Evolutionary conservation across 64 coral and sea anemone genomes (phyloP).

Genomic region (Stichodactyla helianthus): DNA sequence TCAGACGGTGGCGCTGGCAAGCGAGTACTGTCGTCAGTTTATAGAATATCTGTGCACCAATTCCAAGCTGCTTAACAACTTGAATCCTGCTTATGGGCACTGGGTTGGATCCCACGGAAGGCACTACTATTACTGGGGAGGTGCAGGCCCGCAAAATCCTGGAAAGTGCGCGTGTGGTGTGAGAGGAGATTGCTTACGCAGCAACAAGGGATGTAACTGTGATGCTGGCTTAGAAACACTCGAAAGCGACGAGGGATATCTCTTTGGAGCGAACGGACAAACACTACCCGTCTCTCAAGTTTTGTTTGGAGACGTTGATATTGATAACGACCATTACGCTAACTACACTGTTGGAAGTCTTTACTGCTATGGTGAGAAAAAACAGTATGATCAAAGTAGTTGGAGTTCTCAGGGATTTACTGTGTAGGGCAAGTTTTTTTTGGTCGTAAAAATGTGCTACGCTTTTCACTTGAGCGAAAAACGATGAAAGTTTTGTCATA

Average conservation of each 20-base stretch:
- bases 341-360: slow-evolving; percentile 79
- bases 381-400: too few relatives aligned
- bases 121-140: slow-evolving; percentile 77
- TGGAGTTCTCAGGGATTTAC: too few relatives aligned
- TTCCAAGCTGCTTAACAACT: slow-evolving; percentile 45
- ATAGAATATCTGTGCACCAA: slow-evolving; percentile 73
- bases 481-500: too few relatives aligned
- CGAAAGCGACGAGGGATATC: slow-evolving; percentile 46
- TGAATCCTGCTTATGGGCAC: slow-evolving; percentile 39
- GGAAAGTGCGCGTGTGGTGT: slow-evolving; percentile 64
- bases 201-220: slow-evolving; percentile 73
- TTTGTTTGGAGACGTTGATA: slow-evolving; percentile 49
- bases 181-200: slow-evolving; percentile 37
- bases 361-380: slow-evolving; percentile 55
- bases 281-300: slow-evolving; percentile 69
- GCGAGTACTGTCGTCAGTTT: slow-evolving; percentile 57
- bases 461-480: too few relatives aligned
- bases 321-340: slow-evolving; percentile 15
- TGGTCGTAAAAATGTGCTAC: too few relatives aligned
- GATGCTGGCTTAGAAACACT: slow-evolving; percentile 41
- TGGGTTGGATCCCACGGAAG: slow-evolving; percentile 59
- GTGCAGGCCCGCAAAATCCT: slow-evolving; percentile 21
- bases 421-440: too few relatives aligned
- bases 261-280: slow-evolving; percentile 40
- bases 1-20: slow-evolving; percentile 65